phyloP scores from a whole-genome alignment of 2,797 vertebrate genomes.

The Artibeus jamaicensis region DNA sequence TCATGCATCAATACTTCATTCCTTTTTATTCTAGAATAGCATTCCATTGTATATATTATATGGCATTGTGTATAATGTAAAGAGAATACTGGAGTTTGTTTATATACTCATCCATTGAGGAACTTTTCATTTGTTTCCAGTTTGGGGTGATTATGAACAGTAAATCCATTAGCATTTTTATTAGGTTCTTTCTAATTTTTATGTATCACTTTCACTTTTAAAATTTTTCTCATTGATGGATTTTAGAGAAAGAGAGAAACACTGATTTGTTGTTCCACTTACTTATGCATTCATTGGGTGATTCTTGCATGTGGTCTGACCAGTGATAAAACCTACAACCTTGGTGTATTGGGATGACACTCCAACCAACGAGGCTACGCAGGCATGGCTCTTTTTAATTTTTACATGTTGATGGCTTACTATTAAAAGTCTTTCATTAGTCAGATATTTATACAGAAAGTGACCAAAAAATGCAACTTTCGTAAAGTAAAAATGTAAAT shows the following conservation, averaged over 20 bases:
- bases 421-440: neutral
- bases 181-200: neutral
- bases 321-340: neutral
- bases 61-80: neutral
- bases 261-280: no score
- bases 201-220: neutral
- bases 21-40: neutral
- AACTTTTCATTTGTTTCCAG: neutral
- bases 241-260: neutral
- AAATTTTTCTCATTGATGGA: neutral
- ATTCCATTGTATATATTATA: neutral
- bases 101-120: neutral
- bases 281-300: no score
- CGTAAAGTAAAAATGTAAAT: constrained; percentile 39
- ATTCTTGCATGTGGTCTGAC: neutral
- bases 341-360: neutral
- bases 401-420: constrained; percentile 9
- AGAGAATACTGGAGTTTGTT: neutral
- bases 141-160: neutral
- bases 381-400: neutral
- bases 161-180: neutral
- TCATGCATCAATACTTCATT: neutral
- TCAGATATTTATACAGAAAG: neutral
- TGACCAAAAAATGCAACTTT: constrained; percentile 10
- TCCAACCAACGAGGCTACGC: neutral